Evolutionary conservation across 2,797 vertebrate species (phyloP).

Genomic region (Danionella dracula): DNA sequence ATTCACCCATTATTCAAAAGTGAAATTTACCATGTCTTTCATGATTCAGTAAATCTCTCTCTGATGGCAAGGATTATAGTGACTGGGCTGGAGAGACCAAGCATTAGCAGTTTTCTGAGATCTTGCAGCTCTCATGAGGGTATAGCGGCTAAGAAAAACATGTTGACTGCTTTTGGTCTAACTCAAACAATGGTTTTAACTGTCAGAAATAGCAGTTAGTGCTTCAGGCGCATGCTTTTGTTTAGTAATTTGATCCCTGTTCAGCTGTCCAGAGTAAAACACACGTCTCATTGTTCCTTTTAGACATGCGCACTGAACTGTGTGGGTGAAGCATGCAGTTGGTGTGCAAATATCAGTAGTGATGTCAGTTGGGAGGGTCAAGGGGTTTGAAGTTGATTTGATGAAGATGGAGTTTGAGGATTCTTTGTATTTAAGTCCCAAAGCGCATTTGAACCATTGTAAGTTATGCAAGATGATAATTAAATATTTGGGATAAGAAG

Average conservation of each 20-base stretch:
- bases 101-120: slow-evolving; percentile 24
- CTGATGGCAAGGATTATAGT: slow-evolving; percentile 1
- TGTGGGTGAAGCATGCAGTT: background rate
- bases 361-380: slow-evolving; percentile 4
- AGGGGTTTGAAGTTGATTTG: background rate
- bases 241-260: slow-evolving; percentile 28
- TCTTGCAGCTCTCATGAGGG: background rate
- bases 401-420: background rate
- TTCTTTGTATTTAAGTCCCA: background rate
- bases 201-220: slow-evolving; percentile 27
- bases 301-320: background rate
- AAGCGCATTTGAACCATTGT: no score
- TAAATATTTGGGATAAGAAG: no score
- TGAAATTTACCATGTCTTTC: background rate
- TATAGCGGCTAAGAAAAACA: slow-evolving; percentile 2
- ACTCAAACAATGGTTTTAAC: slow-evolving; percentile 29
- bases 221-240: slow-evolving; percentile 18
- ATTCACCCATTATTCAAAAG: background rate
- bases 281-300: slow-evolving; percentile 31
- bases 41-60: background rate
- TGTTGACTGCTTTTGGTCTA: slow-evolving; percentile 21
- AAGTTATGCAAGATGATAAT: no score
- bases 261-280: slow-evolving; percentile 15
- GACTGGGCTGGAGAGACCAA: background rate
- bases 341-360: slow-evolving; percentile 8